Conservation (phyloP, 2,797 vertebrate genomes). For the Sternotherus odoratus region DNA sequence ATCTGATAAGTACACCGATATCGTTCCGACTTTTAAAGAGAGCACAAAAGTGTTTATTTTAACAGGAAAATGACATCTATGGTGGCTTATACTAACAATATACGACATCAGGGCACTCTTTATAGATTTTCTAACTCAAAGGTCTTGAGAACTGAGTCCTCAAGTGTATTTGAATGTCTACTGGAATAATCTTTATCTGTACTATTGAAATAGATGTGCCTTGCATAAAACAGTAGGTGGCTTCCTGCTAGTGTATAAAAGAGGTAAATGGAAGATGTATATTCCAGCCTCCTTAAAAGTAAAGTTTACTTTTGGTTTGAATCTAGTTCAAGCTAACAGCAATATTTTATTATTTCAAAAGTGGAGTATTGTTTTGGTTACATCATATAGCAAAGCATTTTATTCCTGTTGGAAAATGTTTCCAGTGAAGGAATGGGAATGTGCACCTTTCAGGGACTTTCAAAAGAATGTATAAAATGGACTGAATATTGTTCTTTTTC, state of each 20-base stretch:
- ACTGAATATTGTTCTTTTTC: neutral
- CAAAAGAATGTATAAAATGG: neutral
- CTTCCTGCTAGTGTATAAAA: neutral
- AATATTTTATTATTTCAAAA: neutral
- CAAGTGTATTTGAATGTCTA: slow-evolving; percentile 10
- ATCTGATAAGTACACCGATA: slow-evolving; percentile 20
- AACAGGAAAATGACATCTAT: neutral
- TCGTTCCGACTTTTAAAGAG: slow-evolving; percentile 8
- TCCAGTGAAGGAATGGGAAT: neutral
- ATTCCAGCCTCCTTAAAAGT: neutral
- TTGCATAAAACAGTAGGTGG: neutral
- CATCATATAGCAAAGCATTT: neutral
- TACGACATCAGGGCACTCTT: slow-evolving; percentile 7
- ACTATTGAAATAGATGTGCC: neutral
- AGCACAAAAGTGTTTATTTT: slow-evolving; percentile 48
- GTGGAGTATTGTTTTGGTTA: neutral
- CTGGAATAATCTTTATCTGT: slow-evolving; percentile 42
- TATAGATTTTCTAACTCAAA: slow-evolving; percentile 44
- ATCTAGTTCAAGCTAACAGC: neutral
- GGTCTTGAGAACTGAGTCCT: neutral
- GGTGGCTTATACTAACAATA: slow-evolving; percentile 7
- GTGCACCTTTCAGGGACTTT: neutral
- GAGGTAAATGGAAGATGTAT: neutral
- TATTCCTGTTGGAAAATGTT: neutral
- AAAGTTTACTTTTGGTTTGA: neutral